Evolutionary conservation across 1,140 invertebrate genomes (phyloP).

Genomic region (Mamestra configurata): DNA sequence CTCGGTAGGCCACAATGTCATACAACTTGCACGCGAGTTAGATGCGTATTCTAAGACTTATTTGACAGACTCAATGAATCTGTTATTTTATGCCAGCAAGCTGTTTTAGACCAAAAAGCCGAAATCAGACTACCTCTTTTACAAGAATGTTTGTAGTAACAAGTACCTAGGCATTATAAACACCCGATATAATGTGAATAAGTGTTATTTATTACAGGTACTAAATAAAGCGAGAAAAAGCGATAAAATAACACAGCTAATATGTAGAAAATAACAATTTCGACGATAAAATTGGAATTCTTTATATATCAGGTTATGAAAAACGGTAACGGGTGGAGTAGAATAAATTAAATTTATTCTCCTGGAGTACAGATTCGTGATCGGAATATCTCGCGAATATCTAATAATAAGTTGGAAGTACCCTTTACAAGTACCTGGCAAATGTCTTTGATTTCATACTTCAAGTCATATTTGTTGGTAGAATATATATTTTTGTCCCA

Average conservation of each 20-base stretch:
- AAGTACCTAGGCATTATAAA: not conserved
- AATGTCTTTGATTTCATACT: conserved; percentile 42
- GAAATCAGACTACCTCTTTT: not conserved
- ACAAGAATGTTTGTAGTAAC: not conserved
- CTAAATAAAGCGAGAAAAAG: conserved; percentile 26
- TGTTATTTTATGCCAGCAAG: no score
- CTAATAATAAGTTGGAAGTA: conserved; percentile 32
- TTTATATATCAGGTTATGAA: conserved; percentile 44
- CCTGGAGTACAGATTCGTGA: conserved; percentile 34
- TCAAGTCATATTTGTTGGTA: not conserved
- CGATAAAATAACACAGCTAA: conserved; percentile 44
- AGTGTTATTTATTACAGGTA: conserved; percentile 35
- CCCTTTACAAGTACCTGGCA: conserved; percentile 8
- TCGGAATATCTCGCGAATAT: conserved; percentile 37
- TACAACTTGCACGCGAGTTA: no score
- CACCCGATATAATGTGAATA: not conserved
- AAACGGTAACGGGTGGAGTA: conserved; percentile 47
- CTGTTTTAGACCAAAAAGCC: no score
- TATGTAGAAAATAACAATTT: conserved; percentile 47
- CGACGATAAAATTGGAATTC: conserved; percentile 48
- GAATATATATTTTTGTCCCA: not conserved
- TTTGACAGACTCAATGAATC: no score
- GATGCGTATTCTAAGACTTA: no score
- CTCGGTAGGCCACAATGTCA: no score
- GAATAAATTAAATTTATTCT: conserved; percentile 51